phyloP scores from a whole-genome alignment of 2,888 invertebrate genomes.

The Cantharis lateralis region DNA sequence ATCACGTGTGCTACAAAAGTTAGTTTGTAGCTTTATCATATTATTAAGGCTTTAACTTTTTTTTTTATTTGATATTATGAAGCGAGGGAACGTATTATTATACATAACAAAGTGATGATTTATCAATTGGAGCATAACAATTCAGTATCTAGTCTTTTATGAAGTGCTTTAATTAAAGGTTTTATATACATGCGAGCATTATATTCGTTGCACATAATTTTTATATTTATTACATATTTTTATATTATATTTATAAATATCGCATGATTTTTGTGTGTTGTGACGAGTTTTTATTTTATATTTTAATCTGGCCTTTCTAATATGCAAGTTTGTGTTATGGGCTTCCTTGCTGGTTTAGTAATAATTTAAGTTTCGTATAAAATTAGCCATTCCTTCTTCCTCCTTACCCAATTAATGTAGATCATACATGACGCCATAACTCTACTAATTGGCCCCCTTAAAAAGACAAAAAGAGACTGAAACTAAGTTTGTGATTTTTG shows the following conservation, averaged over 20 bases:
- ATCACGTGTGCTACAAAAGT: not conserved
- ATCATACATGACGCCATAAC: not conserved
- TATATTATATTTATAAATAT: conserved; percentile 8
- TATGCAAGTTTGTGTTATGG: not conserved
- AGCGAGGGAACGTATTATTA: conserved; percentile 6
- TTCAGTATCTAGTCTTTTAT: conserved; percentile 27
- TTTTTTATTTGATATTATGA: not conserved
- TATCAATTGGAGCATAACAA: not conserved
- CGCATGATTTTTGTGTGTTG: not conserved
- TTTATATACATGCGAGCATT: conserved; percentile 20
- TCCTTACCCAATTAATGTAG: not conserved
- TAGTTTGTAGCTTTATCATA: not conserved
- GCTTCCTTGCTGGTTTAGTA: not conserved
- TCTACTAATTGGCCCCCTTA: not conserved
- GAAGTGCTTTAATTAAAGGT: conserved; percentile 22
- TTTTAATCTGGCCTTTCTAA: not conserved
- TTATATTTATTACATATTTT: conserved; percentile 26
- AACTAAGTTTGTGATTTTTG: not conserved
- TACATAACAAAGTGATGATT: conserved; percentile 15
- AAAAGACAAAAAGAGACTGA: not conserved
- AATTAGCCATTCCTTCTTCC: not conserved
- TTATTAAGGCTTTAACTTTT: not conserved
- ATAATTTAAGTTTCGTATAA: not conserved
- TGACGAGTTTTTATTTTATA: not conserved
- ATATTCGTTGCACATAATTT: conserved; percentile 20